phyloP scores from a whole-genome alignment of 2,113 vertebrate genomes.

The Sisor rabdophorus region DNA sequence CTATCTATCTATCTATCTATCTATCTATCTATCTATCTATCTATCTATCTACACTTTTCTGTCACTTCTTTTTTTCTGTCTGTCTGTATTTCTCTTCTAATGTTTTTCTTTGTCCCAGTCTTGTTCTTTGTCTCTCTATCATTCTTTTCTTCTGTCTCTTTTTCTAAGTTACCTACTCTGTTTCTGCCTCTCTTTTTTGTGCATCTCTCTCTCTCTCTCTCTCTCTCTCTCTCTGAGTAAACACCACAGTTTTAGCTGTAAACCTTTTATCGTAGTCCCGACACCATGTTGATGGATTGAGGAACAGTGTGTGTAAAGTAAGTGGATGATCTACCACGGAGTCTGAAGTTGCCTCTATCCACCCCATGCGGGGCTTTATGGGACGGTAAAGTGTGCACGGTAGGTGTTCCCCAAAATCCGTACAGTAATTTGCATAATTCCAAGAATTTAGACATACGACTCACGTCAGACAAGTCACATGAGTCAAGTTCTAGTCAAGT shows the following conservation, averaged over 20 bases:
- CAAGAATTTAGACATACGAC: too few species aligned
- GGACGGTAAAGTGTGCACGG: too few species aligned
- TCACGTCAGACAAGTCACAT: slow-evolving; percentile 44
- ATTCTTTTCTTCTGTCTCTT: not conserved
- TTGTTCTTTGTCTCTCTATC: not conserved
- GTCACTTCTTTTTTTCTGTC: not conserved
- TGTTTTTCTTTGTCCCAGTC: not conserved
- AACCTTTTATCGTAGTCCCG: slow-evolving; percentile 57
- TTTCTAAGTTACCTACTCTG: not conserved
- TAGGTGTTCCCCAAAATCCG: too few species aligned
- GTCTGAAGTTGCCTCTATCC: too few species aligned
- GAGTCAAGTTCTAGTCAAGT: slow-evolving; percentile 35
- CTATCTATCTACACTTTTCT: not conserved
- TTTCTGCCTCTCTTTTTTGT: not conserved
- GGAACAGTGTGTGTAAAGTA: too few species aligned
- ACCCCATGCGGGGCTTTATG: too few species aligned
- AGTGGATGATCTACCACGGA: too few species aligned
- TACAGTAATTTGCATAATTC: too few species aligned
- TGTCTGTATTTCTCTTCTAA: not conserved
- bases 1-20: not conserved
- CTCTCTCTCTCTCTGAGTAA: slow-evolving; percentile 56
- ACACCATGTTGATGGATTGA: not conserved
- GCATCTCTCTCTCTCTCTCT: not conserved
- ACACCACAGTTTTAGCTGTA: slow-evolving; percentile 73
- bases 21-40: not conserved